Evolutionary conservation across 2,113 vertebrate genomes (phyloP).

Genomic region (Eidolon helvum): DNA sequence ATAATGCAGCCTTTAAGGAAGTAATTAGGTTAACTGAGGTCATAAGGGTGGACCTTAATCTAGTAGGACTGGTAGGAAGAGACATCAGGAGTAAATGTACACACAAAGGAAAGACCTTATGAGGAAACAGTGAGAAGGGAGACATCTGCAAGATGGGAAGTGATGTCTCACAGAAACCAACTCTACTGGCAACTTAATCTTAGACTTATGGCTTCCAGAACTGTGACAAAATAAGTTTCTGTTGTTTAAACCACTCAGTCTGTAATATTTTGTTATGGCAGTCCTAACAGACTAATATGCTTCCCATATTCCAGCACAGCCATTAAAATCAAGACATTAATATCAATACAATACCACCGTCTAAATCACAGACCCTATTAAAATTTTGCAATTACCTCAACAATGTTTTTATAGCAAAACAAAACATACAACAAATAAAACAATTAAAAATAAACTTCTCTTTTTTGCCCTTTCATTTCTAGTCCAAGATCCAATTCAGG

Average conservation of each 20-base stretch:
- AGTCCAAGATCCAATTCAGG: background rate
- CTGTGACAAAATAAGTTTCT: too few relatives aligned
- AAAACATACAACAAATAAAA: background rate
- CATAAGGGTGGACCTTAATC: background rate
- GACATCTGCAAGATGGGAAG: too few relatives aligned
- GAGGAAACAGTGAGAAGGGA: background rate
- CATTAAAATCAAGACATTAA: background rate
- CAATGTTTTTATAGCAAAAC: background rate
- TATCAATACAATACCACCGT: background rate
- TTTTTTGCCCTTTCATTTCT: background rate
- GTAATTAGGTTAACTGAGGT: background rate
- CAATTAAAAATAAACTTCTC: too few relatives aligned
- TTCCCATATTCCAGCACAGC: background rate
- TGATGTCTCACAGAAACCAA: too few relatives aligned
- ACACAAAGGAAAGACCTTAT: too few relatives aligned
- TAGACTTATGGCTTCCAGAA: too few relatives aligned
- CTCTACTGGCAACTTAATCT: background rate
- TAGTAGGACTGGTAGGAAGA: background rate
- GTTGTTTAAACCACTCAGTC: too few relatives aligned
- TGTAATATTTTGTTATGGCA: too few relatives aligned
- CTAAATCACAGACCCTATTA: background rate
- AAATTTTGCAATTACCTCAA: background rate
- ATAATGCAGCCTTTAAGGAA: background rate
- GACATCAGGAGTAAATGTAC: background rate
- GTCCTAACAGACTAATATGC: too few relatives aligned